phyloP scores from a whole-genome alignment of 2,113 vertebrate species.

The Platichthys flesus region DNA sequence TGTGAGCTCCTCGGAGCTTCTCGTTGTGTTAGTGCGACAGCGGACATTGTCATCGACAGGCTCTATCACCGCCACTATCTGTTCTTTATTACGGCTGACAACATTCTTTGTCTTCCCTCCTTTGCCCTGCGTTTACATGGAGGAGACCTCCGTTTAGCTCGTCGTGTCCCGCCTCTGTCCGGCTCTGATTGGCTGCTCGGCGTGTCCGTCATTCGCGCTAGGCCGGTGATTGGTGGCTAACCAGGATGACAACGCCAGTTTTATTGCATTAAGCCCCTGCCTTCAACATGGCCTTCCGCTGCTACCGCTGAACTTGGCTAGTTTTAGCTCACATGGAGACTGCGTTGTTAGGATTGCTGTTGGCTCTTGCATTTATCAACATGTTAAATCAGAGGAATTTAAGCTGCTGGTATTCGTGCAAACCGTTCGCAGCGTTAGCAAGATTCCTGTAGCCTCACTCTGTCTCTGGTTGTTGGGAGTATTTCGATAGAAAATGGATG shows the following conservation, averaged over 20 bases:
- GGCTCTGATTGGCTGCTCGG: slow-evolving; percentile 59
- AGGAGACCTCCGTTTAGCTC: slow-evolving; percentile 72
- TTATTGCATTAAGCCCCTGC: slow-evolving; percentile 68
- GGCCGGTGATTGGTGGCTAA: slow-evolving; percentile 73
- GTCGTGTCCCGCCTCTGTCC: slow-evolving; percentile 66
- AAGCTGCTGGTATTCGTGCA: not conserved
- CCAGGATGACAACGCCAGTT: slow-evolving; percentile 75
- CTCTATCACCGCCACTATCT: not conserved
- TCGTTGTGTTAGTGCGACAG: not conserved
- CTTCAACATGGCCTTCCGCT: slow-evolving; percentile 78
- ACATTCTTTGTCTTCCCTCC: slow-evolving; percentile 72
- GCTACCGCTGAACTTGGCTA: slow-evolving; percentile 52
- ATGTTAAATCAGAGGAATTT: not conserved
- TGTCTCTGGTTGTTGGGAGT: slow-evolving; percentile 31
- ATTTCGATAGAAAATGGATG: slow-evolving; percentile 68
- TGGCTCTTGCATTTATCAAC: not conserved
- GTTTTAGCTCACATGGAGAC: slow-evolving; percentile 21
- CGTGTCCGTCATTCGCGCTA: slow-evolving; percentile 53
- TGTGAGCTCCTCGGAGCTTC: not conserved
- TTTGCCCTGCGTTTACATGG: slow-evolving; percentile 77
- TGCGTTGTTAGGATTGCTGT: not conserved
- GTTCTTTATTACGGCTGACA: slow-evolving; percentile 3
- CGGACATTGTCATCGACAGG: not conserved
- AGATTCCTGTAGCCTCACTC: slow-evolving; percentile 23
- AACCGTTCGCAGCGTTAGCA: slow-evolving; percentile 17